Base-by-base conservation (phyloP, 2,888 invertebrate species). In the Lucinisca nassula region DNA sequence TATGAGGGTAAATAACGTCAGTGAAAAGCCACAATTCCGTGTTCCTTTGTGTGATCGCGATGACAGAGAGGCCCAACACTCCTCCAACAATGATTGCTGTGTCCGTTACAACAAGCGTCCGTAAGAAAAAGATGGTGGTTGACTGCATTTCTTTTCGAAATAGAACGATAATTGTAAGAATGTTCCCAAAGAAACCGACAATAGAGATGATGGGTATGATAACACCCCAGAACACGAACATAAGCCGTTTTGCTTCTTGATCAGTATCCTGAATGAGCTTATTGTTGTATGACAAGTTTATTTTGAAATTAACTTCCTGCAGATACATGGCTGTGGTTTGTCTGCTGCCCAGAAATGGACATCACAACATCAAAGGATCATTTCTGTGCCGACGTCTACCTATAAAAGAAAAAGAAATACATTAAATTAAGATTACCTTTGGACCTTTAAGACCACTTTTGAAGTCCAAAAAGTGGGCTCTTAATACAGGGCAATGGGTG, bases 91-190 rank as follows among this genome's bases (percentile, higher is more conserved):
- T 90, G 8, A 94, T 93, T 1, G 92, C 93, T 0, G 94, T 94
- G 84, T 95, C 95, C 0, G 94, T 94, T 30, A 95, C 86, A 24
- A 94, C 95, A 27, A 95, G 89, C 17, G 93, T 94, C 49, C 94
- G 85, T 67, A 95, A 88, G 89, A 94, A 95, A 49, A 92, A 91
- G 49, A 95, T 93, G 8, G 95, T 94, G 1, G 94, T 93, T 10
- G 95, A 95, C 77, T 94, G 93, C 95, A 94, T 95, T 87, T 95
- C 94, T 40, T 91, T 88, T 17, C 95, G 87, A 92, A 94, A 95
- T 51, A 95, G 91, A 14, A 95, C 95, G 30, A 95, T 91, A 67
- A 95, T 94, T n/a, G 95, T 95, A 21, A 95, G 90, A 17, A 93
- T 92, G 84, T 95, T 95, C 24, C 95, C 95, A 17, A 95, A 84